A percentile compares a stretch with the other conserved stretches of the same genome.
Conservation (phyloP, 2,113 vertebrate genomes). For the Ceyx margarethae region DNA sequence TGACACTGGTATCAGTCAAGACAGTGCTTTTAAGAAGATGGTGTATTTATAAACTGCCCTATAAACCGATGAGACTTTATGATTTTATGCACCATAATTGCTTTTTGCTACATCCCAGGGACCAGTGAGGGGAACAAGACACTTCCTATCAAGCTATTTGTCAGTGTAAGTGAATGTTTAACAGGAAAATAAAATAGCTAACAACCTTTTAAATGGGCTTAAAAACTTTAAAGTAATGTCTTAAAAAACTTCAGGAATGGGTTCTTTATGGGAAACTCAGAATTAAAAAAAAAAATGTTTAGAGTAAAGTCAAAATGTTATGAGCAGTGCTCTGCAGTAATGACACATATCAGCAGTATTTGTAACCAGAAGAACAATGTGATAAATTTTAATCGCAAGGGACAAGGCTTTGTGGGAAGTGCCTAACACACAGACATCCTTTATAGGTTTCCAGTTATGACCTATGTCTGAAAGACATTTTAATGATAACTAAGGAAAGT, state of each 20-base stretch:
- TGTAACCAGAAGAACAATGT: conserved; percentile 78
- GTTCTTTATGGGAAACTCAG: conserved; percentile 68
- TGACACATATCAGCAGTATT: conserved; percentile 82
- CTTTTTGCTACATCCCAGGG: conserved; percentile 46
- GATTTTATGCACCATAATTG: conserved; percentile 23
- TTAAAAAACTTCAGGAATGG: conserved; percentile 57
- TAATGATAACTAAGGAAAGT: conserved; percentile 85
- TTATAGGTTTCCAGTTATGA: conserved; percentile 87
- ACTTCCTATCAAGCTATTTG: conserved; percentile 50
- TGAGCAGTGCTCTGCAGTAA: conserved; percentile 76
- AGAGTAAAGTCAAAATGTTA: conserved; percentile 78
- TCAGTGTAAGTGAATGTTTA: conserved; percentile 52
- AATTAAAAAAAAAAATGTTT: conserved; percentile 64
- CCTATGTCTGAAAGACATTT: conserved; percentile 84
- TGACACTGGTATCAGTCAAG: background rate
- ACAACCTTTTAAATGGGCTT: conserved; percentile 43
- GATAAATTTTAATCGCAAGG: conserved; percentile 83
- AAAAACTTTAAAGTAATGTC: conserved; percentile 3
- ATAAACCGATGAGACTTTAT: conserved; percentile 10
- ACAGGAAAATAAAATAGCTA: conserved; percentile 61
- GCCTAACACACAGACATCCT: conserved; percentile 78
- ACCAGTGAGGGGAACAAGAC: conserved; percentile 38
- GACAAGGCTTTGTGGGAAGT: conserved; percentile 80
- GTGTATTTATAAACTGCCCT: conserved; percentile 2
- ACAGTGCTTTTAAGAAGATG: conserved; percentile 39